Conservation (phyloP, 2,113 vertebrate genomes). For the Apeltes quadracus region DNA sequence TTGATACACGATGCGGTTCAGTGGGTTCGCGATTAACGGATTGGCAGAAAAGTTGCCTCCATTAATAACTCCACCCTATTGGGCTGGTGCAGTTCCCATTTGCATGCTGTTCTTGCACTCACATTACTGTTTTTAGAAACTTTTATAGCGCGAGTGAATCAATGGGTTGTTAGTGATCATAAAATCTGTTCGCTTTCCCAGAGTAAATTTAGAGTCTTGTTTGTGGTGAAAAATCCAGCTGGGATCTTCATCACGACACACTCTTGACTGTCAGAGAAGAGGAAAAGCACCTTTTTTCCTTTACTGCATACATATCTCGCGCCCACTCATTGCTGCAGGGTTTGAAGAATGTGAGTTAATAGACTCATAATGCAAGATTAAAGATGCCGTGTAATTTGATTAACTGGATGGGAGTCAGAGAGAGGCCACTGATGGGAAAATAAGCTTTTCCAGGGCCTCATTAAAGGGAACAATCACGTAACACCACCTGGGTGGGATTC, state of each 20-base stretch:
- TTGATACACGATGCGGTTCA: slow-evolving; percentile 75
- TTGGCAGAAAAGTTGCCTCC: slow-evolving; percentile 71
- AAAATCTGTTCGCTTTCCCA: slow-evolving; percentile 54
- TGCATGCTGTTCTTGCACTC: slow-evolving; percentile 35
- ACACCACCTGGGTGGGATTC: slow-evolving; percentile 72
- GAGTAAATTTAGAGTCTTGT: slow-evolving; percentile 47
- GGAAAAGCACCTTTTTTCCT: slow-evolving; percentile 43
- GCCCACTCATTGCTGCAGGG: slow-evolving; percentile 72
- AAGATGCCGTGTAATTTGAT: slow-evolving; percentile 79
- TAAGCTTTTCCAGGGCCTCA: slow-evolving; percentile 80
- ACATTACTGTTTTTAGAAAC: slow-evolving; percentile 46
- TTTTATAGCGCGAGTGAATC: slow-evolving; percentile 48
- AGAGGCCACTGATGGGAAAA: slow-evolving; percentile 78
- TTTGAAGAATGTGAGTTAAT: slow-evolving; percentile 76
- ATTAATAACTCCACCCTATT: slow-evolving; percentile 71
- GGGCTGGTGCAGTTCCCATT: slow-evolving; percentile 35
- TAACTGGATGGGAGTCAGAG: slow-evolving; percentile 71
- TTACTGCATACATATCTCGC: slow-evolving; percentile 58
- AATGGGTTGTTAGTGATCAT: slow-evolving; percentile 60
- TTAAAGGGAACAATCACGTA: slow-evolving; percentile 78
- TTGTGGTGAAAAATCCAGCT: slow-evolving; percentile 59
- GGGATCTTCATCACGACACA: slow-evolving; percentile 51
- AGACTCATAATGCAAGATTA: slow-evolving; percentile 79
- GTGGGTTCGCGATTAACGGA: slow-evolving; percentile 71
- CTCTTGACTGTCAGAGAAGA: slow-evolving; percentile 50